Evolutionary conservation across 2,888 invertebrate species (phyloP).

Genomic region (Eupithecia tripunctaria): DNA sequence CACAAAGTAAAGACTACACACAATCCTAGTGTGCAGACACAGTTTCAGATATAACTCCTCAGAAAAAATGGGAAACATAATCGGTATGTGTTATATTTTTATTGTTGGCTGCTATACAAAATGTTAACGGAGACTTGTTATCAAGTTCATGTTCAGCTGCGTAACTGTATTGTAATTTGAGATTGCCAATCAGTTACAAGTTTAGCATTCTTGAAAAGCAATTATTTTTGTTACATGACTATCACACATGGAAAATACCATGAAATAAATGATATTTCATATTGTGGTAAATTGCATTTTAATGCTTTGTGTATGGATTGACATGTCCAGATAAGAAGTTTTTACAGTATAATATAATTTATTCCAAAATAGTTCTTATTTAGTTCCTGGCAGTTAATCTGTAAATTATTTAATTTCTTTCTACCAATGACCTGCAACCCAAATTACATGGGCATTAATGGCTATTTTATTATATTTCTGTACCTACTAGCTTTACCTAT

Average conservation of each 20-base stretch:
- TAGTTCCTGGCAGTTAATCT: background rate
- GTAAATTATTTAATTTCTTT: background rate
- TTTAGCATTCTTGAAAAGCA: conserved; percentile 26
- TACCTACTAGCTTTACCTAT: background rate
- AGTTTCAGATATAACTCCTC: background rate
- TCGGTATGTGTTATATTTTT: background rate
- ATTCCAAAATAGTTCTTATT: background rate
- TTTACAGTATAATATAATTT: background rate
- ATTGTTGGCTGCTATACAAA: background rate
- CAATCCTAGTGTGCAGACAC: background rate
- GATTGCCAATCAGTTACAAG: conserved; percentile 31
- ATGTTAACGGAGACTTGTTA: conserved; percentile 14
- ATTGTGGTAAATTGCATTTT: background rate
- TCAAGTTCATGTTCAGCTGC: conserved; percentile 23
- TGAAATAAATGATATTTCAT: conserved; percentile 9
- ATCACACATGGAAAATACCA: conserved; percentile 20
- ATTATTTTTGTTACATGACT: conserved; percentile 12
- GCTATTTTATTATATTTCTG: background rate
- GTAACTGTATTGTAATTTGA: conserved; percentile 18
- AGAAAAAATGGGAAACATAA: background rate
- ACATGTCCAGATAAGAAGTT: background rate
- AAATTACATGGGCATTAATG: background rate
- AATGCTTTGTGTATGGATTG: background rate
- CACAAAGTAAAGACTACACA: background rate
- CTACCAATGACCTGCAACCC: background rate